phyloP scores from a whole-genome alignment of 2,888 invertebrate species.

The Mythimna impura region DNA sequence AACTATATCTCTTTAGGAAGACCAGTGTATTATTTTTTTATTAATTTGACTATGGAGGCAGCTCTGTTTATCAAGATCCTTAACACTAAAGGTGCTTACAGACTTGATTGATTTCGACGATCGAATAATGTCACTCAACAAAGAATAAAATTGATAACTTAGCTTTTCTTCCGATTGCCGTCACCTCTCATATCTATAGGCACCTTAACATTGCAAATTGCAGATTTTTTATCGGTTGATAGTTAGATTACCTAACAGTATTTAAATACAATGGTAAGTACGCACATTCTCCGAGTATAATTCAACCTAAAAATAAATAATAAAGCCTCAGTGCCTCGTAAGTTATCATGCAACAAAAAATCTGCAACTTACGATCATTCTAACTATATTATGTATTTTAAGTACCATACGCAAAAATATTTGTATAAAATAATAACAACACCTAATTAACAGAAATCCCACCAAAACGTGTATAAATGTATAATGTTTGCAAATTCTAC shows the following conservation, averaged over 20 bases:
- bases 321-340: slow-evolving; percentile 40
- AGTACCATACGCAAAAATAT: slow-evolving; percentile 51
- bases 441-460: slow-evolving; percentile 34
- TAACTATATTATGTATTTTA: slow-evolving; percentile 43
- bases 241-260: background rate
- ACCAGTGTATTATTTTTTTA: slow-evolving; percentile 4
- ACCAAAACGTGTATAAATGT: slow-evolving; percentile 51
- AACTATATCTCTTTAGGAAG: slow-evolving; percentile 37
- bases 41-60: slow-evolving; percentile 55
- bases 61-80: slow-evolving; percentile 51
- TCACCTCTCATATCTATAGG: slow-evolving; percentile 4
- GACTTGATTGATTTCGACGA: slow-evolving; percentile 9
- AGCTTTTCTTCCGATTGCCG: background rate
- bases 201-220: slow-evolving; percentile 14
- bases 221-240: slow-evolving; percentile 26
- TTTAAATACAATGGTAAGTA: slow-evolving; percentile 10
- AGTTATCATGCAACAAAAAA: slow-evolving; percentile 24
- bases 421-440: slow-evolving; percentile 52
- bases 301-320: slow-evolving; percentile 46
- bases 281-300: slow-evolving; percentile 37
- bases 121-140: background rate
- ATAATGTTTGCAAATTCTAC: slow-evolving; percentile 29
- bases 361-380: slow-evolving; percentile 25
- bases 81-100: slow-evolving; percentile 32
- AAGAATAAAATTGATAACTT: background rate